phyloP scores from a whole-genome alignment of 2,888 invertebrate genomes.

The Synanthedon andrenaeformis region DNA sequence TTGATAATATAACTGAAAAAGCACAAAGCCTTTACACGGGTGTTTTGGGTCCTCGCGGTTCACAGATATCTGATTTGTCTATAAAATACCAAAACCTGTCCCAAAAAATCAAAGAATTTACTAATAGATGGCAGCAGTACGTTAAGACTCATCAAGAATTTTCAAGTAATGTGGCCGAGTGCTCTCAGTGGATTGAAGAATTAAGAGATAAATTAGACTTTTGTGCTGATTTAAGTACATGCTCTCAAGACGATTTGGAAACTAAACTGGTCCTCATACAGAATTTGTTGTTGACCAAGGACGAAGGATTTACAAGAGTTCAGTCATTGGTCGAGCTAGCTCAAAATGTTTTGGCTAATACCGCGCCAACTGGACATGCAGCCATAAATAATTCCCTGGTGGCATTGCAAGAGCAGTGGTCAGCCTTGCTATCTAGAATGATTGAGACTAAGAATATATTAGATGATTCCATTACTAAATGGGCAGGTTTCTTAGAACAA shows the following conservation, averaged over 20 bases:
- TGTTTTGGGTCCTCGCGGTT: slow-evolving; percentile 77
- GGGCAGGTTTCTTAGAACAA: slow-evolving; percentile 91
- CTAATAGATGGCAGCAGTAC: slow-evolving; percentile 92
- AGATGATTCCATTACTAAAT: slow-evolving; percentile 90
- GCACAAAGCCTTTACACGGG: slow-evolving; percentile 87
- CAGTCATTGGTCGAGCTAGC: slow-evolving; percentile 91
- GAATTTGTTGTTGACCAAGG: slow-evolving; percentile 90
- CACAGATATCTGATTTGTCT: slow-evolving; percentile 90
- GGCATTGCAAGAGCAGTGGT: slow-evolving; percentile 91
- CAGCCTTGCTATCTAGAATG: slow-evolving; percentile 86
- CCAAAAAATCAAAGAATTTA: slow-evolving; percentile 91
- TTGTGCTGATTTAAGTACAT: slow-evolving; percentile 84
- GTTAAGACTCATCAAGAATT: slow-evolving; percentile 90
- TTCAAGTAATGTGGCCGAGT: slow-evolving; percentile 82
- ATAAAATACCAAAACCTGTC: slow-evolving; percentile 92
- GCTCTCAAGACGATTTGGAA: slow-evolving; percentile 87
- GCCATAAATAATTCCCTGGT: slow-evolving; percentile 86
- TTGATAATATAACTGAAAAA: slow-evolving; percentile 91
- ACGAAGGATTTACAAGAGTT: slow-evolving; percentile 90
- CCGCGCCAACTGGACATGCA: slow-evolving; percentile 89
- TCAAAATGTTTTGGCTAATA: slow-evolving; percentile 90
- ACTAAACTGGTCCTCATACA: slow-evolving; percentile 86
- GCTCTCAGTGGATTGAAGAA: slow-evolving; percentile 85
- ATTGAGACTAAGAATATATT: slow-evolving; percentile 89
- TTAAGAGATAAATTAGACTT: slow-evolving; percentile 87